Base-by-base conservation (phyloP, 2,113 vertebrate species). In the Ictidomys tridecemlineatus region DNA sequence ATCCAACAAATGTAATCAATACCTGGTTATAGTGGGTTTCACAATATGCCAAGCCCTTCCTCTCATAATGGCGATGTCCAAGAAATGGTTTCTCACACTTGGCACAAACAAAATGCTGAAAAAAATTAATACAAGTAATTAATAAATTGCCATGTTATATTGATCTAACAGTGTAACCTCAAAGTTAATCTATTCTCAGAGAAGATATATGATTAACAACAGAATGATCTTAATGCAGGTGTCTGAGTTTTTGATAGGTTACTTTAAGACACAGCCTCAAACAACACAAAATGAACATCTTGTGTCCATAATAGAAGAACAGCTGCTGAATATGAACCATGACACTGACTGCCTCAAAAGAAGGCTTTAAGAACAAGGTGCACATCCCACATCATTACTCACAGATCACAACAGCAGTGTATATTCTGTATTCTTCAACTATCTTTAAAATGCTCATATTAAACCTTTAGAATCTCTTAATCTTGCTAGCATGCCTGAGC, bases 41-140 rank as follows among this genome's bases (percentile, higher is more conserved):
- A 96, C 99, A 99, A 97, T 99, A 99, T 0, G 99, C 99, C 99
- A 99, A 98, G 61, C 99, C 99, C 93, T 99, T 99, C 97, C 99
- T 99, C 93, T 99, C 99, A 2, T 99, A 99, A 97, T 99, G 99
- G 95, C 99, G 99, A 98, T 99, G 99, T 95, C 99, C 99, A 91
- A 99, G 99, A 98, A 99, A 99, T n/a, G 99, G 99, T 96, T 99
- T 99, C 98, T 99, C 99, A 99, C 99, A 99, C 98, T 99, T 99
- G 89, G 99, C 99, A 98, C 99, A 99, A 97, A 99, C 99, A 99
- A 99, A 99, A 99, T 99, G 99, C 99, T 99, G 98, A 78, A 99
- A 99, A 97, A 98, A 99, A 94, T 84, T 0, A 73, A 12, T 63
- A 56, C 0, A 10, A 28, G 94, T 98, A 69, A 91, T 48, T 92